These are phyloP conservation scores for Drosophila melanogaster DNA, from an alignment of 1,140 invertebrate species.

Conservation along the genomic window Release_6_plus_ISO1_MT NT_037436.4:18125001-18125500, in stretches of 20 bases:
- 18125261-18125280: conserved; percentile 34
- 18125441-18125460: conserved; percentile 14
- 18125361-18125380: conserved; percentile 67
- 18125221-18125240: conserved; percentile 76
- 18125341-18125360: conserved; percentile 52
- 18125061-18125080: conserved; percentile 83
- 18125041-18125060: conserved; percentile 70
- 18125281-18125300: conserved; percentile 33
- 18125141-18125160: conserved; percentile 76
- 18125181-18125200: conserved; percentile 20
- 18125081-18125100: conserved; percentile 80
- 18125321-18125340: conserved; percentile 60
- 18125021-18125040: conserved; percentile 64
- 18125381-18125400: conserved; percentile 43
- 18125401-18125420: neutral
- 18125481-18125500: conserved; percentile 54
- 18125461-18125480: conserved; percentile 68
- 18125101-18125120: conserved; percentile 75
- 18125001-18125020: conserved; percentile 42
- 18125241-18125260: conserved; percentile 66
- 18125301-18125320: conserved; percentile 13
- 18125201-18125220: conserved; percentile 37
- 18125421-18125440: conserved; percentile 16
- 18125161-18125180: conserved; percentile 64
- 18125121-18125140: conserved; percentile 51